Evolutionary conservation across 2,797 vertebrate genomes (phyloP), one percentile per base, ranked within the genome.

Genomic region (Schizothorax lantsangensis): DNA sequence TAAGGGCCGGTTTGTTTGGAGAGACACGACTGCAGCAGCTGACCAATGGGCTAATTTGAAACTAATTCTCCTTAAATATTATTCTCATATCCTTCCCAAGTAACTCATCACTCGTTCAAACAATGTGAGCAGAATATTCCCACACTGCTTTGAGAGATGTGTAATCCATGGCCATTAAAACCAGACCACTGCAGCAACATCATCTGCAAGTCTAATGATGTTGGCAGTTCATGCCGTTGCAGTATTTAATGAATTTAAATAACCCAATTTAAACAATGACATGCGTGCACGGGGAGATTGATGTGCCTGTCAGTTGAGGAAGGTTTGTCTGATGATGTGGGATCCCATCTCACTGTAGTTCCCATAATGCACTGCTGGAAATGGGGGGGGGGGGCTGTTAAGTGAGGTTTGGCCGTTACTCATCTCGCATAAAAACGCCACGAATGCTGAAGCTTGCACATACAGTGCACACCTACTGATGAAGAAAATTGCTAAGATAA

Each of bases 141-240:
- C 78, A 69, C 71, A 54, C 40, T 77, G 40, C 62, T 81, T 85
- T 82, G 47, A 89, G 73, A 90, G 75, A 88, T 86, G 91, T 84
- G 23, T 85, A 80, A 89, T 87, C 87, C 83, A 89, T 85, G 62
- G 64, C 74, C 88, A 90, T 92, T 88, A 84, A 79, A 38, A 87
- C 62, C 11, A 79, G 80, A 73, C 84, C 84, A 86, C 85, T 84
- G 88, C 87, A 84, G 88, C 69, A 89, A 88, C 64, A 52, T 80
- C 75, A 93, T 94, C 88, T 93, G 92, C 91, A 93, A 92, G 90
- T 92, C 86, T 91, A 92, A 94, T 90, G 88, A 75, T 64, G 57
- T 43, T 47, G 74, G 88, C 84, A 84, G 83, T 88, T 78, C 86
- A 71, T 66, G 54, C 86, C 62, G 6, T 69, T 83, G 81, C 75